Conservation (phyloP, 2,113 vertebrate genomes). For the Varanus salvator region DNA sequence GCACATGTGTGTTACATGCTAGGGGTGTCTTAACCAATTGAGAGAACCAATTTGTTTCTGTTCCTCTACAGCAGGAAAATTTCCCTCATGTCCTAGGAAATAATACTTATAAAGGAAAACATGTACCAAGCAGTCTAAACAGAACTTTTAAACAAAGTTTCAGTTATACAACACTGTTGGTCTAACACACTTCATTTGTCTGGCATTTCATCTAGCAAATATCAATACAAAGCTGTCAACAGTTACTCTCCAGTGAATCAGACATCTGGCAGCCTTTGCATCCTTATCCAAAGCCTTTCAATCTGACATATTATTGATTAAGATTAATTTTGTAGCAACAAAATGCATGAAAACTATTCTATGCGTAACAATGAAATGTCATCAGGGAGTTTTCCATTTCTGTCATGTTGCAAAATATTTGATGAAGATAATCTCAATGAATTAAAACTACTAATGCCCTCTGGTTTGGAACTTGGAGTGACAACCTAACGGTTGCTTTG, state of each 20-base stretch:
- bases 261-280: slow-evolving; percentile 6
- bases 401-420: slow-evolving; percentile 46
- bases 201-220: slow-evolving; percentile 28
- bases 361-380: slow-evolving; percentile 23
- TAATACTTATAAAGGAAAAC: background rate
- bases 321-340: slow-evolving; percentile 55
- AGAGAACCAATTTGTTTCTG: rapidly evolving
- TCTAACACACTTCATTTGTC: slow-evolving; percentile 20
- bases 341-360: slow-evolving; percentile 40
- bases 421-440: slow-evolving; percentile 36
- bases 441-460: slow-evolving; percentile 31
- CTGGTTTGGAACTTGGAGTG: background rate
- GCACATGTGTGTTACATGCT: background rate
- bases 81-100: background rate
- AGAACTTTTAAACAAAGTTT: slow-evolving; percentile 31
- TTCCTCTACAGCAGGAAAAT: background rate
- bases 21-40: background rate
- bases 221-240: slow-evolving; percentile 15
- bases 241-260: slow-evolving; percentile 41
- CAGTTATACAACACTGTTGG: background rate
- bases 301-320: slow-evolving; percentile 54
- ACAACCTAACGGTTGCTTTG: slow-evolving; percentile 39
- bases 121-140: background rate
- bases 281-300: slow-evolving; percentile 28
- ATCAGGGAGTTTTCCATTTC: slow-evolving; percentile 19